These are phyloP conservation scores for Sminthurides bifidus DNA, from an alignment of 1,140 invertebrate species.

Conservation along the genomic window DNA sequence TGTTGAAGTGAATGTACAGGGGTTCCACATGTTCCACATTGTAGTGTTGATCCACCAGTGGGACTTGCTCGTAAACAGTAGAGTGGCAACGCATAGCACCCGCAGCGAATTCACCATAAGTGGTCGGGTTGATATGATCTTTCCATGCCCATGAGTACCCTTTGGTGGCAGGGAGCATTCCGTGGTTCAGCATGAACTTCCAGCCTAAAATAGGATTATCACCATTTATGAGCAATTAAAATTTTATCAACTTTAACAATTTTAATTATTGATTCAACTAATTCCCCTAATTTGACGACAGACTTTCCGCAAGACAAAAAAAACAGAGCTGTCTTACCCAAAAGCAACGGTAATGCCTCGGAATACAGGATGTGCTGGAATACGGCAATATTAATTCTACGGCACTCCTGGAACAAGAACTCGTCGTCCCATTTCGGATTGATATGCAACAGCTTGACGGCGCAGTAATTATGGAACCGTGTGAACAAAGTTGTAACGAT, in stretches of 20 bases:
- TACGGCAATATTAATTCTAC: slow-evolving; percentile 41
- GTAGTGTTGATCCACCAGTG: slow-evolving; percentile 21
- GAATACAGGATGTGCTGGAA: slow-evolving; percentile 40
- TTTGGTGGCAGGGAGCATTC: slow-evolving; percentile 28
- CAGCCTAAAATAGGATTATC: slow-evolving; percentile 22
- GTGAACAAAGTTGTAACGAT: slow-evolving; percentile 41
- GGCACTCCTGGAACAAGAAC: slow-evolving; percentile 44
- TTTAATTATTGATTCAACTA: background rate
- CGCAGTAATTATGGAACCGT: slow-evolving; percentile 41
- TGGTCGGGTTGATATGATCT: slow-evolving; percentile 36
- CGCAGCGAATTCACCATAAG: slow-evolving; percentile 40
- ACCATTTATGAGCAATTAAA: background rate
- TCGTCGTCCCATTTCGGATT: slow-evolving; percentile 40
- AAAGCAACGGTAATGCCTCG: slow-evolving; percentile 35
- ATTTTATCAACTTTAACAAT: background rate
- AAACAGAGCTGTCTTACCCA: slow-evolving; percentile 16
- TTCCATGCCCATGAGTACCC: slow-evolving; percentile 37
- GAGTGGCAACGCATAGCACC: slow-evolving; percentile 46
- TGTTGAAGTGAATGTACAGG: slow-evolving; percentile 32
- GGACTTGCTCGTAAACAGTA: slow-evolving; percentile 27
- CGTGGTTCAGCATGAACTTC: slow-evolving; percentile 33
- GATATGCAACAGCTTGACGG: slow-evolving; percentile 31
- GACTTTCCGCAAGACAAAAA: no score
- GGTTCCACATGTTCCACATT: slow-evolving; percentile 10
- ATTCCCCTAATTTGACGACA: background rate